Conservation (phyloP, 1,140 invertebrate genomes). For the Drosophila lacteicornis region DNA sequence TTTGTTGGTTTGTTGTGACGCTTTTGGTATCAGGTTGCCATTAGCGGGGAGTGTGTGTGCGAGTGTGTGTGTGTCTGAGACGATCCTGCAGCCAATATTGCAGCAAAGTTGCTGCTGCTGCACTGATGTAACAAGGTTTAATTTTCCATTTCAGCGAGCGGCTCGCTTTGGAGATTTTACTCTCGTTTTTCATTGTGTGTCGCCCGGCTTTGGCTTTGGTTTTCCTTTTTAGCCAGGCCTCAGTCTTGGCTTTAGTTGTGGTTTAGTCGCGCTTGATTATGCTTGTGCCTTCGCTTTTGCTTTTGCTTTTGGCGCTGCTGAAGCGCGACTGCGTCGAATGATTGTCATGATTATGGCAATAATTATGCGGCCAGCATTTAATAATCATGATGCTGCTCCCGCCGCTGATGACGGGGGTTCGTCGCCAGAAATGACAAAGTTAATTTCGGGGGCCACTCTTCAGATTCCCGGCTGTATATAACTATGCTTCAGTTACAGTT, state of each 20-base stretch:
- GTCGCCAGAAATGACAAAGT: conserved; percentile 66
- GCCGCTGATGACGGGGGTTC: conserved; percentile 48
- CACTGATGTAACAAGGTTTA: conserved; percentile 84
- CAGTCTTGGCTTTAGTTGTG: conserved; percentile 40
- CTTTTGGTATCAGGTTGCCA: conserved; percentile 79
- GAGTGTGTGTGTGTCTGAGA: conserved; percentile 31
- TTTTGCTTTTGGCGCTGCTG: conserved; percentile 39
- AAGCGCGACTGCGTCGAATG: conserved; percentile 62
- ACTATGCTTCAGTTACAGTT: conserved; percentile 38
- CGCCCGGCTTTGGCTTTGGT: conserved; percentile 47
- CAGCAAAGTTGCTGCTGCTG: conserved; percentile 48
- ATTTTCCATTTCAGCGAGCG: conserved; percentile 84
- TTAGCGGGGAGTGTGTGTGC: conserved; percentile 47
- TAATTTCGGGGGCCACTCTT: conserved; percentile 53
- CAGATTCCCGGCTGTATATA: conserved; percentile 47
- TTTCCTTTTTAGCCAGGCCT: conserved; percentile 40
- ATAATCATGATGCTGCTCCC: conserved; percentile 35
- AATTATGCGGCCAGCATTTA: conserved; percentile 63
- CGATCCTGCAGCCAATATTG: conserved; percentile 66
- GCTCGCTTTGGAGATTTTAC: conserved; percentile 79
- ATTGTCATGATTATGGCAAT: conserved; percentile 68
- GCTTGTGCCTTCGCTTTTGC: conserved; percentile 35
- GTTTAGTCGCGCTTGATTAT: conserved; percentile 74
- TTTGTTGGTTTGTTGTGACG: conserved; percentile 69
- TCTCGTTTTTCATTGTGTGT: conserved; percentile 82